Evolutionary conservation across 2,888 invertebrate genomes (phyloP), one percentile per base, ranked within the genome.

Genomic region (Calameuta idolon): DNA sequence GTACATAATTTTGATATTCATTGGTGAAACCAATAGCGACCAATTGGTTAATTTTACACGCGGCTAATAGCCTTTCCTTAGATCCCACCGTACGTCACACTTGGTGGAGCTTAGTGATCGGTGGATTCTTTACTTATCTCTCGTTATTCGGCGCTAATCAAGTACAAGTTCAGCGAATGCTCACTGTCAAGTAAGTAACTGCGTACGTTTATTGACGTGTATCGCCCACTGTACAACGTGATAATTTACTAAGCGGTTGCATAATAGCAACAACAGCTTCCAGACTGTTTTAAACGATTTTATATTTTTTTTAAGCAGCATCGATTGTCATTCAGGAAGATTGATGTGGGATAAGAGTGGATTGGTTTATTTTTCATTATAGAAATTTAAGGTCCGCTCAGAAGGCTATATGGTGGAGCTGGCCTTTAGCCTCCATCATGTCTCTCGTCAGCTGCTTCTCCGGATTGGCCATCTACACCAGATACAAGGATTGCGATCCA

Each of bases 71-170:
- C 92, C 94, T 96, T 86, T 94, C 95, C 88, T 87, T 93, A 9
- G 96, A 97, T 92, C 97, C 96, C 23, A 97, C 96, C 0, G 94
- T 94, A 76, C 93, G 97, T 69, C 96, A 97, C 86, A 95, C 97
- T 0, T 95, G 97, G 94, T 97, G 96, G 94, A 95, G 95, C 1
- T 92, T 97, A 74, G 92, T 95, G 4, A 93, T 97, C 77, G 97
- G 97, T 69, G 97, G 97, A 0, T 92, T 95, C 77, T 93, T 96
- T 78, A 96, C 96, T 0, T 97, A 95, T 89, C 90, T 96, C 68
- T 95, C 97, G 1, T 87, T 97, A 30, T 97, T 97, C 91, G 97
- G 95, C 30, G 96, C 96, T 0, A 97, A 97, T 90, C 97, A 97
- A 90, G 95, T 96, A 1, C 97, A 96, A 91, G 92, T 94, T 79